phyloP scores from a whole-genome alignment of 2,113 vertebrate species.

The Dipodomys merriami region DNA sequence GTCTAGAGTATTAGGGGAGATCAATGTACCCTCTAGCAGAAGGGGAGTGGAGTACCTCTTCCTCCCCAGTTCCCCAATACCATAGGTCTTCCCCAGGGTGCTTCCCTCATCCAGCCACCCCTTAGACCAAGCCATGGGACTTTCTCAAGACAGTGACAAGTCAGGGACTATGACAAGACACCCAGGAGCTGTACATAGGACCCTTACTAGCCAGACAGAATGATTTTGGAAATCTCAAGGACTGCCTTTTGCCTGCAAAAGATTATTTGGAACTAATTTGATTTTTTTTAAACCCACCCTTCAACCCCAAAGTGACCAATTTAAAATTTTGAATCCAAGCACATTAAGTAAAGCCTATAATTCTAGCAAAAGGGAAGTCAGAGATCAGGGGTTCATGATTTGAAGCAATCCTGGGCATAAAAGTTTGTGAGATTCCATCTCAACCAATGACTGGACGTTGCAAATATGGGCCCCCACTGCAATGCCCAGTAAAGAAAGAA shows the following conservation, averaged over 20 bases:
- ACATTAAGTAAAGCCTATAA: too few relatives aligned
- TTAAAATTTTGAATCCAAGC: too few relatives aligned
- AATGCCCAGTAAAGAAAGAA: too few relatives aligned
- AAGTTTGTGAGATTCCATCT: too few relatives aligned
- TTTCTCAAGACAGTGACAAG: too few relatives aligned
- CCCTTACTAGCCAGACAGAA: neutral
- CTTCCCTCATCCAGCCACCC: neutral
- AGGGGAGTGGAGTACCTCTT: neutral
- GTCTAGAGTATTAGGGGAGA: neutral
- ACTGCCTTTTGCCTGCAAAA: neutral
- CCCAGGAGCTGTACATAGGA: neutral
- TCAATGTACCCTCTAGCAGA: neutral
- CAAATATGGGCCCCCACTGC: too few relatives aligned
- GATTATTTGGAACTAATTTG: slow-evolving; percentile 19
- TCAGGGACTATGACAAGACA: neutral
- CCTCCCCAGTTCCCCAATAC: neutral
- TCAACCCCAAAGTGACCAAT: too few relatives aligned
- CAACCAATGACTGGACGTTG: too few relatives aligned
- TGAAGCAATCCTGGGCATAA: too few relatives aligned
- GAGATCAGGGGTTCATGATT: too few relatives aligned
- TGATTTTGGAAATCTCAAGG: neutral
- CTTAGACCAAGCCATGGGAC: neutral
- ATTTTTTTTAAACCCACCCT: slow-evolving; percentile 4
- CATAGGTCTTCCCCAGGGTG: neutral
- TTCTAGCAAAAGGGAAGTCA: too few relatives aligned